These are phyloP conservation scores for Hippopotamyrus pictus DNA, from an alignment of 2,797 vertebrate genomes.

Conservation along the genomic window DNA sequence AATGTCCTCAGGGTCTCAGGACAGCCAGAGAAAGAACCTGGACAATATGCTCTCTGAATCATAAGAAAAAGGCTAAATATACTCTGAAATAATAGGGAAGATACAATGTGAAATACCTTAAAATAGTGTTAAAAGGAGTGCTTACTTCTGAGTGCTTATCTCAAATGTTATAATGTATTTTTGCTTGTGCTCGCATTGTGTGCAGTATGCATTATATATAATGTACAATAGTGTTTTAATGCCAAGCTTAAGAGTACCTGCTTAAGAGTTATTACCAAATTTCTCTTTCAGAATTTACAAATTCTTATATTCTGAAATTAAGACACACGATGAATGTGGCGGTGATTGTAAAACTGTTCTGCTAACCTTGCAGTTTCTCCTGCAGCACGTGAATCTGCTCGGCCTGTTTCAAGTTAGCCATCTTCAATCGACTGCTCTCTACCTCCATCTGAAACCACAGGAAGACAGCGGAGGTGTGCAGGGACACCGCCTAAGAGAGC, in stretches of 20 bases:
- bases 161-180: neutral
- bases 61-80: neutral
- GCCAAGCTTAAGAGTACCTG: neutral
- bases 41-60: neutral
- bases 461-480: neutral
- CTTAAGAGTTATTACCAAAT: neutral
- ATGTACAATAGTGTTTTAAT: neutral
- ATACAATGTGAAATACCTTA: neutral
- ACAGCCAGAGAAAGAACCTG: neutral
- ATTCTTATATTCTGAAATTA: neutral
- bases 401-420: slow-evolving; percentile 69
- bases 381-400: slow-evolving; percentile 77
- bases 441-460: slow-evolving; percentile 72
- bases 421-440: slow-evolving; percentile 83
- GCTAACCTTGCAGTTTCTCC: slow-evolving; percentile 75
- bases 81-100: neutral
- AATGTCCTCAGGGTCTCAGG: neutral
- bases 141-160: neutral
- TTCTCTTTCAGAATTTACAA: neutral
- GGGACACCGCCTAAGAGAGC: neutral
- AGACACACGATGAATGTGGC: neutral
- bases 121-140: neutral
- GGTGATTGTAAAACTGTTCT: neutral
- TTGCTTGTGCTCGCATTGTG: neutral
- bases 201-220: neutral